phyloP scores from a whole-genome alignment of 2,113 vertebrate genomes.

The Apus apus region DNA sequence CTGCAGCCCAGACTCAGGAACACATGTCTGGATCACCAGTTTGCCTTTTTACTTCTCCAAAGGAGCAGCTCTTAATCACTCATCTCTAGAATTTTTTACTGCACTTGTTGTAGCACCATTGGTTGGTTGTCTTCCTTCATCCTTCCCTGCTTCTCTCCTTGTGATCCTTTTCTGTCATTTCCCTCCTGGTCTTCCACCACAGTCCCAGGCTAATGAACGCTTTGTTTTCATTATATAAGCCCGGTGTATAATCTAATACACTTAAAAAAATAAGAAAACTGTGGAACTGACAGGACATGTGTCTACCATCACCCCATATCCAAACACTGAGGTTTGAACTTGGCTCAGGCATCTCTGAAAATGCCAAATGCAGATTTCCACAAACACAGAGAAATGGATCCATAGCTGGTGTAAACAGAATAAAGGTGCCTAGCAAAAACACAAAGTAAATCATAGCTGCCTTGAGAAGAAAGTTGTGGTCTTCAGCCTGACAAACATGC shows the following conservation, averaged over 20 bases:
- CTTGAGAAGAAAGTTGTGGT: not conserved
- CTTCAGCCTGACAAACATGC: not conserved
- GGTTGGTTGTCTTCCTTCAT: not conserved
- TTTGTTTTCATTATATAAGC: constrained; percentile 49
- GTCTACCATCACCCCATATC: constrained; percentile 59
- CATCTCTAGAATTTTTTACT: not conserved
- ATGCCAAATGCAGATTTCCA: constrained; percentile 33
- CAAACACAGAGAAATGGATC: constrained; percentile 5
- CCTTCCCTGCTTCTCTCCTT: not conserved
- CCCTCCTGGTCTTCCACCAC: not conserved
- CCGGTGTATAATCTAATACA: constrained; percentile 15
- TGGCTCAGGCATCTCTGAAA: constrained; percentile 19
- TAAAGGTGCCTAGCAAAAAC: constrained; percentile 36
- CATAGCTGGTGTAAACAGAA: constrained; percentile 35
- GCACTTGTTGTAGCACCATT: not conserved
- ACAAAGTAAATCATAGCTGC: not conserved
- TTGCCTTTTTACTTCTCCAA: not conserved
- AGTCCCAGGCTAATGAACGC: not conserved
- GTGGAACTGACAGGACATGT: constrained; percentile 44
- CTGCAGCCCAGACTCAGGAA: not conserved
- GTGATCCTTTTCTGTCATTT: not conserved
- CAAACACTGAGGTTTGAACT: constrained; percentile 62
- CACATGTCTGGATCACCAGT: not conserved
- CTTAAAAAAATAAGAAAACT: constrained; percentile 42
- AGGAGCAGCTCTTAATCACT: not conserved